These are phyloP conservation scores for Catajapyx aquilonaris DNA, from an alignment of 1,140 invertebrate species.

Conservation along the genomic window DNA sequence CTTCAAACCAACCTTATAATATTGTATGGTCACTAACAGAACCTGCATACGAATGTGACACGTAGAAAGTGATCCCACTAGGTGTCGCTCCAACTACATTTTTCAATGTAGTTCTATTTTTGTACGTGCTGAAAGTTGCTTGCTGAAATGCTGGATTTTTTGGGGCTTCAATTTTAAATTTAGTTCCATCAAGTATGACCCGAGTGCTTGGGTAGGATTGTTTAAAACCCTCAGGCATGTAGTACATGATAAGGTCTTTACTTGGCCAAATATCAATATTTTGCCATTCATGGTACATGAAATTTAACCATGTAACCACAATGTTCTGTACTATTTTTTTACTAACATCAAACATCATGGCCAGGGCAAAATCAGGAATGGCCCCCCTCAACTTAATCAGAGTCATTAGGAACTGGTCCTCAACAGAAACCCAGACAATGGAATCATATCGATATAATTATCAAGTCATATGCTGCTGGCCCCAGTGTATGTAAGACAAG, in stretches of 20 bases:
- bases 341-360: slow-evolving; percentile 12
- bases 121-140: slow-evolving; percentile 15
- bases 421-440: too few relatives aligned
- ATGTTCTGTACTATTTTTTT: slow-evolving; percentile 13
- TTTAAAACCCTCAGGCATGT: slow-evolving; percentile 14
- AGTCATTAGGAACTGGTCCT: slow-evolving; percentile 14
- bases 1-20: too few relatives aligned
- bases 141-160: slow-evolving; percentile 12
- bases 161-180: slow-evolving; percentile 13
- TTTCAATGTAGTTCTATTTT: slow-evolving; percentile 13
- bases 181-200: slow-evolving; percentile 15
- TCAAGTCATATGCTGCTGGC: too few relatives aligned
- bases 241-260: slow-evolving; percentile 12
- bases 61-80: too few relatives aligned
- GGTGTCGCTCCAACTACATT: slow-evolving; percentile 9
- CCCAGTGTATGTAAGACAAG: too few relatives aligned
- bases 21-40: too few relatives aligned
- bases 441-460: too few relatives aligned
- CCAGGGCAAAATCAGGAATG: slow-evolving; percentile 13
- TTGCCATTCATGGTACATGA: slow-evolving; percentile 12
- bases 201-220: slow-evolving; percentile 13
- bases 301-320: slow-evolving; percentile 14
- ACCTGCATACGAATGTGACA: too few relatives aligned
- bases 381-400: slow-evolving; percentile 13
- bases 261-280: slow-evolving; percentile 14